Base-by-base conservation (phyloP, 2,888 invertebrate species). In the Arge pagana region DNA sequence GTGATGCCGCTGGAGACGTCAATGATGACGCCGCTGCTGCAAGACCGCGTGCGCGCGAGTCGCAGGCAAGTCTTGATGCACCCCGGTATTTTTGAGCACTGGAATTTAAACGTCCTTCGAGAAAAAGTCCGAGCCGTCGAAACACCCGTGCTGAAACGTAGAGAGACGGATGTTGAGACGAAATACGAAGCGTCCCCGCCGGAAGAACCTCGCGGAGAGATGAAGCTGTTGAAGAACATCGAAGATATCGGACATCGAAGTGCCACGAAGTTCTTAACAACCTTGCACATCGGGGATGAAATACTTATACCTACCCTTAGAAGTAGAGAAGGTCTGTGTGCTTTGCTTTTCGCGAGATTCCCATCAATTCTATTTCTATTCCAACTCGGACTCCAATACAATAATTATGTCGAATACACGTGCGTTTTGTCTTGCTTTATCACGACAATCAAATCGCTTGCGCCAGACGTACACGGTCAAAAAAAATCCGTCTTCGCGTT, bases 241-340 rank as follows among this genome's bases (percentile, higher is more conserved):
- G 50, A 50, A 6, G 50, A 50, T 13, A 40, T 31, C 23, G 50
- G 50, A 10, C 3, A 8, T 2, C 39, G 13, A 31, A 30, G 11
- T 11, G 16, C 40, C 33, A 21, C 40, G 26, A 23, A 26, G 31
- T 5, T 50, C 31, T 40, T 50, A 3, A 50, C 50, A 15, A 40
- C 40, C n/a, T 15, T 39, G 3, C 31, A 4, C 7, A 40, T 50
- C n/a, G 23, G n/a, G 23, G 33, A 30, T 10, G 40, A 50, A 6
- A 23, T 33, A 18, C 23, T 45, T 6, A 1, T 23, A 5, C 45
- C 33, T 11, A 35, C 33, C 11, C 8, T 45, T 6, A 45, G 35
- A 30, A 45, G 16, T 35, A 33, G 24, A 33, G 45, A 45, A 45
- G 45, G 45, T 45, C 45, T 8, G 28, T 15, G 21, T 45, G 13